Conservation (phyloP, 2,797 vertebrate species). For the Chrosomus eos region DNA sequence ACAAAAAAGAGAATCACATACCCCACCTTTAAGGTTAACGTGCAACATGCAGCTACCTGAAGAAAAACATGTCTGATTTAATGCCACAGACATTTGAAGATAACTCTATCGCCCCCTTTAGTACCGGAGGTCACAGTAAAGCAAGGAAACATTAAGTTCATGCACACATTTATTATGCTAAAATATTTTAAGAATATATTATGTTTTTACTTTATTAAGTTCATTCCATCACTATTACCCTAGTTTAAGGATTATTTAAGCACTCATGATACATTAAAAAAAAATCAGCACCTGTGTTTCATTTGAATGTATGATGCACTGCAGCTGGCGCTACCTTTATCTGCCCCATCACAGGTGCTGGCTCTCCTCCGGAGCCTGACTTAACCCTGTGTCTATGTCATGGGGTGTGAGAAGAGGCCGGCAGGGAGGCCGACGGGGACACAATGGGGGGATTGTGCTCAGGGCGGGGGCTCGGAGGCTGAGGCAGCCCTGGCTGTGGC, state of each 20-base stretch:
- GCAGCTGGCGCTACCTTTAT: constrained; percentile 50
- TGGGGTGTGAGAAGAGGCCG: constrained; percentile 45
- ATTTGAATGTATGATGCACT: constrained; percentile 28
- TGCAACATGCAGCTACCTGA: background rate
- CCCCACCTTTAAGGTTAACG: background rate
- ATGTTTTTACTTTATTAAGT: background rate
- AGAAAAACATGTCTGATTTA: background rate
- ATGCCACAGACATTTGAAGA: background rate
- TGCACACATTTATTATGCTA: background rate
- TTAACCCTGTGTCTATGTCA: constrained; percentile 58
- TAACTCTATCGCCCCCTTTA: background rate
- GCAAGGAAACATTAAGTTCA: background rate
- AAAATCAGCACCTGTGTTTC: constrained; percentile 29
- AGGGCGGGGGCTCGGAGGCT: constrained; percentile 53
- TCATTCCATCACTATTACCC: background rate
- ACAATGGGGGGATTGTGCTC: constrained; percentile 68
- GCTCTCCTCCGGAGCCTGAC: constrained; percentile 50
- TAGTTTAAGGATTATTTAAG: background rate
- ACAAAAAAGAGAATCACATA: no score
- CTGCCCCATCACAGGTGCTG: constrained; percentile 39
- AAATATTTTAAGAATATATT: background rate
- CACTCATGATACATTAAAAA: background rate
- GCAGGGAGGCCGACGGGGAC: constrained; percentile 46
- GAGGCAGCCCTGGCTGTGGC: constrained; percentile 64
- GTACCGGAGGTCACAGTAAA: background rate